Evolutionary conservation across 2,888 invertebrate genomes (phyloP).

Genomic region (Eilema sororculum): DNA sequence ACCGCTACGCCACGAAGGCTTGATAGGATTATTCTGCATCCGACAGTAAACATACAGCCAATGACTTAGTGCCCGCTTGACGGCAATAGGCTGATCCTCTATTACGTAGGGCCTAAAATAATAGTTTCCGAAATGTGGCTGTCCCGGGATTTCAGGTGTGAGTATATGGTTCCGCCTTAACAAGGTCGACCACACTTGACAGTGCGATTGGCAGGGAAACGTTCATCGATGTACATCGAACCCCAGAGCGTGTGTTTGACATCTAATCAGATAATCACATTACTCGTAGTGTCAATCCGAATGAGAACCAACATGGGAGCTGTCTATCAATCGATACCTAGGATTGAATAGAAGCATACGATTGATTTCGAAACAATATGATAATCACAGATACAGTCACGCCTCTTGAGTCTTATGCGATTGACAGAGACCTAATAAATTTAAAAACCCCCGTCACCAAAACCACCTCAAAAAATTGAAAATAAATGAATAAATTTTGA

Average conservation of each 20-base stretch:
- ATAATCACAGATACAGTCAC: neutral
- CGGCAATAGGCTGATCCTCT: too few relatives aligned
- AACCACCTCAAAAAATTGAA: too few relatives aligned
- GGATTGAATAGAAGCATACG: neutral
- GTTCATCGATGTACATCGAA: neutral
- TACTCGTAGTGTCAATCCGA: conserved; percentile 10
- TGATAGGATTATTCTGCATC: too few relatives aligned
- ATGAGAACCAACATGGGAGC: neutral
- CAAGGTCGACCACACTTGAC: conserved; percentile 3
- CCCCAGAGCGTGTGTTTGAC: conserved; percentile 1
- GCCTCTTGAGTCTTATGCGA: neutral
- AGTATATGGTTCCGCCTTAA: neutral
- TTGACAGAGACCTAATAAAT: too few relatives aligned
- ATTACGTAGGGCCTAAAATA: too few relatives aligned
- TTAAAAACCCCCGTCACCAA: too few relatives aligned
- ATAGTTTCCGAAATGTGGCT: too few relatives aligned
- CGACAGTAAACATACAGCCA: too few relatives aligned
- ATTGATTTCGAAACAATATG: neutral
- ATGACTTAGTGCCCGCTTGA: too few relatives aligned
- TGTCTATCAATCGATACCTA: conserved; percentile 10
- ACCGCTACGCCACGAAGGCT: too few relatives aligned
- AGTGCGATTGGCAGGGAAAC: neutral
- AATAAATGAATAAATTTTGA: too few relatives aligned
- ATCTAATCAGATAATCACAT: conserved; percentile 15
- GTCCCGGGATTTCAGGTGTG: too few relatives aligned